These are phyloP conservation scores for Aporophyla lueneburgensis DNA, from an alignment of 2,888 invertebrate genomes.

Conservation along the genomic window DNA sequence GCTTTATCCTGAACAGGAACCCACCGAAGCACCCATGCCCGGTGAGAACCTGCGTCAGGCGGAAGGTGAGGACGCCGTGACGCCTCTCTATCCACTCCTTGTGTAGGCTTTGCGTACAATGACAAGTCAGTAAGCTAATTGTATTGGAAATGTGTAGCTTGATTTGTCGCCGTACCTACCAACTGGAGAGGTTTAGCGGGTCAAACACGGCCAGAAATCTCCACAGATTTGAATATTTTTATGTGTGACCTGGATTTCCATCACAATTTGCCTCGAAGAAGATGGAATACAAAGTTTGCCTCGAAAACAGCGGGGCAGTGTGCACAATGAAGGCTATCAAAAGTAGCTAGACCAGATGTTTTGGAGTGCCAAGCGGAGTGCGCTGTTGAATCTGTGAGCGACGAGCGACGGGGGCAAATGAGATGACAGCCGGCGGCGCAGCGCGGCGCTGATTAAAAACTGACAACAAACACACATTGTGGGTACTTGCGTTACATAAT, in stretches of 20 bases:
- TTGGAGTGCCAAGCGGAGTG: slow-evolving; percentile 42
- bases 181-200: neutral
- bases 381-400: slow-evolving; percentile 38
- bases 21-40: too few relatives aligned
- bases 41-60: too few relatives aligned
- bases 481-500: slow-evolving; percentile 29
- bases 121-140: too few relatives aligned
- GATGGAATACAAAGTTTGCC: neutral
- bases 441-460: slow-evolving; percentile 50
- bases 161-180: too few relatives aligned
- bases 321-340: neutral
- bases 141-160: too few relatives aligned
- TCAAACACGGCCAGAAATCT: neutral
- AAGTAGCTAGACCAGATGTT: neutral
- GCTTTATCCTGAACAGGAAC: too few relatives aligned
- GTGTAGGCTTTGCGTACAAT: too few relatives aligned
- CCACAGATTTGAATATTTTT: neutral
- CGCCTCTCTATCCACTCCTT: too few relatives aligned
- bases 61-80: too few relatives aligned
- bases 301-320: too few relatives aligned
- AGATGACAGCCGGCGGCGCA: slow-evolving; percentile 65
- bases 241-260: neutral
- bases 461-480: slow-evolving; percentile 53
- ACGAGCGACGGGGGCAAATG: slow-evolving; percentile 56
- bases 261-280: too few relatives aligned